phyloP scores from a whole-genome alignment of 2,797 vertebrate genomes.

The Neosilurus mollespiculum region DNA sequence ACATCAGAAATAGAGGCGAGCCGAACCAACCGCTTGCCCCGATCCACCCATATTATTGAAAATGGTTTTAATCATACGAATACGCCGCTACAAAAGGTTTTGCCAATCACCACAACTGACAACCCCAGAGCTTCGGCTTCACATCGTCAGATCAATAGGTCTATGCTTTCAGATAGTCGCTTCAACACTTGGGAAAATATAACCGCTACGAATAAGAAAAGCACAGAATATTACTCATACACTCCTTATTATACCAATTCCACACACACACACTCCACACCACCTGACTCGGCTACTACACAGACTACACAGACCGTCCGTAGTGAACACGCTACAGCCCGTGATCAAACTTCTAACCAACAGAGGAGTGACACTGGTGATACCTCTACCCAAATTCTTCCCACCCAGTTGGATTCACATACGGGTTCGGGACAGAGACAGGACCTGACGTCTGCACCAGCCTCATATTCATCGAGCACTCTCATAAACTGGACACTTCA shows the following conservation, averaged over 20 bases:
- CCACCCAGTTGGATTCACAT: neutral
- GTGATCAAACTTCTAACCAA: neutral
- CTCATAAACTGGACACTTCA: neutral
- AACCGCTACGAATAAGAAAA: neutral
- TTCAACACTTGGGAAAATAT: neutral
- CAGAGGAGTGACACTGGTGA: neutral
- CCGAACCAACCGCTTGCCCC: conserved; percentile 24
- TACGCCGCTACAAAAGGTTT: neutral
- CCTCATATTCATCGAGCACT: neutral
- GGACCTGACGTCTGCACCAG: neutral
- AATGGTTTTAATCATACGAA: conserved; percentile 28
- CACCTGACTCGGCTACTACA: conserved; percentile 6
- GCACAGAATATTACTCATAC: conserved; percentile 23
- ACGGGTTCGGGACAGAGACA: neutral
- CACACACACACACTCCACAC: neutral
- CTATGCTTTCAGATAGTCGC: neutral
- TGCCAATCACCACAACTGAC: conserved; percentile 11
- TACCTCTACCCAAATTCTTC: neutral
- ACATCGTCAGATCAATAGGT: neutral
- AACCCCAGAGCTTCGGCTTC: conserved; percentile 16
- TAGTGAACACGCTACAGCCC: neutral
- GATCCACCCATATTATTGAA: conserved; percentile 37
- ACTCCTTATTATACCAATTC: conserved; percentile 1
- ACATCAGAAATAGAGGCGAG: neutral
- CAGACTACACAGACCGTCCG: neutral